Conservation (phyloP, 1,140 invertebrate genomes). For the Palaemon carinicauda region DNA sequence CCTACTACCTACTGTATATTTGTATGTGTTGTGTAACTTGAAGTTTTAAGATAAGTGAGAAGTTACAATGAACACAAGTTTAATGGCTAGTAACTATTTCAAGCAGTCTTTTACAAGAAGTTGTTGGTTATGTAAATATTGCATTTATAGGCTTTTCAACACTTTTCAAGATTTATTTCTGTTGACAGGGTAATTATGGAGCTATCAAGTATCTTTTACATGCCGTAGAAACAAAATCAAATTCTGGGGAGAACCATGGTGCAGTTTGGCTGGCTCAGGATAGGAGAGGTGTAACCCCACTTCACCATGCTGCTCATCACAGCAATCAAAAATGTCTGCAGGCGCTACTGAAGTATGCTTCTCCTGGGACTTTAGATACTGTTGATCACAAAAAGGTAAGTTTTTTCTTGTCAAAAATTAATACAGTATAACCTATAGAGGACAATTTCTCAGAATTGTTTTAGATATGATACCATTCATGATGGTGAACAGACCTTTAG, state of each 20-base stretch:
- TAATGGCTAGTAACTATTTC: too few relatives aligned
- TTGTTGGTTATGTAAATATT: background rate
- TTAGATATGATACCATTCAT: background rate
- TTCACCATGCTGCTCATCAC: constrained; percentile 40
- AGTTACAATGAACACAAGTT: too few relatives aligned
- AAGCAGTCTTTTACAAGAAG: background rate
- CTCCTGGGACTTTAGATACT: constrained; percentile 42
- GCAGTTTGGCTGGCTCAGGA: constrained; percentile 47
- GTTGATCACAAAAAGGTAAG: constrained; percentile 44
- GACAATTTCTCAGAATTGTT: too few relatives aligned
- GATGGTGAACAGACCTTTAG: too few relatives aligned
- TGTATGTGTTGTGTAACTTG: too few relatives aligned
- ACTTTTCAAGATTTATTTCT: background rate
- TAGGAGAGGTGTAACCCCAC: constrained; percentile 31
- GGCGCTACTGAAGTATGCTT: constrained; percentile 32
- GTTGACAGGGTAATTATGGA: constrained; percentile 22
- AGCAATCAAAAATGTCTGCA: constrained; percentile 36
- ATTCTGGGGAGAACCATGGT: background rate
- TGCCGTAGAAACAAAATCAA: constrained; percentile 30
- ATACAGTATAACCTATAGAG: too few relatives aligned
- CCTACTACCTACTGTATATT: too few relatives aligned
- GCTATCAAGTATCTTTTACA: constrained; percentile 41
- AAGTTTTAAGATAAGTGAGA: too few relatives aligned
- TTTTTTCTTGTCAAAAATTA: too few relatives aligned
- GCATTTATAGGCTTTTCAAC: background rate